Evolutionary conservation across 2,797 vertebrate species (phyloP).

Genomic region (Gymnothorax javanicus): DNA sequence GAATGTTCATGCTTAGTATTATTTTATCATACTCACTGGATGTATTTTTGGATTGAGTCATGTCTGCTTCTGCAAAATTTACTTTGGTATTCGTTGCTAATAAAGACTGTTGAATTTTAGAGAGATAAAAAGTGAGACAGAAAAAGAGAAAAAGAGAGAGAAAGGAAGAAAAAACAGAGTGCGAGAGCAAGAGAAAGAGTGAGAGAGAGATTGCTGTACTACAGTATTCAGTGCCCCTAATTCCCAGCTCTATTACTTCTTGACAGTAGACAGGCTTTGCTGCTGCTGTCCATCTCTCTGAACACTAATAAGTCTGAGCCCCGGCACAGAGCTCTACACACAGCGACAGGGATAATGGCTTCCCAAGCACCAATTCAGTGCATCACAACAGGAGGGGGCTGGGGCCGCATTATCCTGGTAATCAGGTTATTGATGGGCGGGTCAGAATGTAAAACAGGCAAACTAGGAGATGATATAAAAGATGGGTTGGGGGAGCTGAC

Average conservation of each 20-base stretch:
- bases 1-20: no score
- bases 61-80: no score
- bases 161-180: no score
- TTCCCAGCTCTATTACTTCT: conserved; percentile 21
- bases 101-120: no score
- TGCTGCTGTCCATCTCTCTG: conserved; percentile 5
- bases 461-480: not conserved
- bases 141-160: not conserved
- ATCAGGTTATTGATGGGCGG: conserved; percentile 28
- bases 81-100: no score
- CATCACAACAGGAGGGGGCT: conserved; percentile 17
- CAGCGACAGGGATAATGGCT: not conserved
- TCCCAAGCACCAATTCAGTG: conserved; percentile 5
- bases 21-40: no score
- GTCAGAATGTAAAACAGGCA: conserved; percentile 16
- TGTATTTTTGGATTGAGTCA: no score
- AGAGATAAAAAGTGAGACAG: not conserved
- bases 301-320: conserved; percentile 18
- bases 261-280: not conserved
- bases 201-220: not conserved
- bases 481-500: no score
- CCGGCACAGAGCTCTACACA: not conserved
- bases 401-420: not conserved
- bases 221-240: not conserved
- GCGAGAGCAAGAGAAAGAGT: no score